Base-by-base conservation (phyloP, 2,888 invertebrate species). In the Limnephilus rhombicus region DNA sequence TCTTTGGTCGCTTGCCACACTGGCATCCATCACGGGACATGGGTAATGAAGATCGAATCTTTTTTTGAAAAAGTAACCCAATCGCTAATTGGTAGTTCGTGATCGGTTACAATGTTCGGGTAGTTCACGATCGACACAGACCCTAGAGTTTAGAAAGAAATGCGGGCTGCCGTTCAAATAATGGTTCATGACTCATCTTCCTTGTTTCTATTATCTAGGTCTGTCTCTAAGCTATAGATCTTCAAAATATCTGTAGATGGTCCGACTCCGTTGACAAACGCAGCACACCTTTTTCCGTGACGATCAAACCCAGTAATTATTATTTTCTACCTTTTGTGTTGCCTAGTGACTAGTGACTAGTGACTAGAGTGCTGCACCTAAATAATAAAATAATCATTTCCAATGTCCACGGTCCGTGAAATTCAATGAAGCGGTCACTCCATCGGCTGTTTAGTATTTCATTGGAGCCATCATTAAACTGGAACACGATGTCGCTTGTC, bases 341-440 rank as follows among this genome's bases (percentile, higher is more conserved):
- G 24, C 53, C 53, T 68, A 24, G 53, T 68, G 53, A 53, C 53
- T 53, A 18, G 53, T 53, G 53, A n/a, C 53, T 68, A 24, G 53
- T 68, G 53, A 68, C 53, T 68, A 68, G 18, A 68, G 24, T 37
- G 83, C 37, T 89, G 80, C 88, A 89, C 83, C 41, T 45, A 49
- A 91, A 45, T 45, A 45, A 41, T 41, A 41, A 45, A 45, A 83
- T 85, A 91, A 85, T 80, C 31, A 89, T 91, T 91, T 91, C 80
- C 91, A 92, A 91, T 89, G 92, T 89, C 85, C 91, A 85, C 89
- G 80, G 31, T 31, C 91, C 92, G 91, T 92, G 91, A 89, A 88
- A 92, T 83, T 45, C 92, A 91, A 89, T 91, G 80, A 80, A 34
- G 91, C 91, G 89, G 85, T 82, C 85, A 81, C 24, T 41, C 83